Evolutionary conservation across 1,140 invertebrate genomes (phyloP).

Genomic region (Aethina tumida): DNA sequence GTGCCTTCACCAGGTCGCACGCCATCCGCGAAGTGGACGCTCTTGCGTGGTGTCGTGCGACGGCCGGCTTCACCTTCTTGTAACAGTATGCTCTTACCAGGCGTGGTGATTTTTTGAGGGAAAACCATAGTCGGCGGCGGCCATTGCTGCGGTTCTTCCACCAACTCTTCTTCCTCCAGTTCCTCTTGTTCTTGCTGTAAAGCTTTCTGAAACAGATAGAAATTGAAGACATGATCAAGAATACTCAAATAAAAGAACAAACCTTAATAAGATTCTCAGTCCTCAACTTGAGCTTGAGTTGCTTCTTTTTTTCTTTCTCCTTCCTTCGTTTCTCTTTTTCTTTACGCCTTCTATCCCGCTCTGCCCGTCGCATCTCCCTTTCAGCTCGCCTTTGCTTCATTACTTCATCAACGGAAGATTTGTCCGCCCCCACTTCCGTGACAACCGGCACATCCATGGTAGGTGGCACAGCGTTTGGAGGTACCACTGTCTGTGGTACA

Average conservation of each 20-base stretch:
- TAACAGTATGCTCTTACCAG: conserved; percentile 26
- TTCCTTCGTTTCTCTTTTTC: conserved; percentile 33
- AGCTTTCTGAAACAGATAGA: conserved; percentile 26
- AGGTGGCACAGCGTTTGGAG: conserved; percentile 3
- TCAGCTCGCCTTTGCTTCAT: conserved; percentile 26
- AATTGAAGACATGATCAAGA: conserved; percentile 1
- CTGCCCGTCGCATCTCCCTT: conserved; percentile 26
- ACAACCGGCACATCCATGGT: neutral
- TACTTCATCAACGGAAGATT: conserved; percentile 19
- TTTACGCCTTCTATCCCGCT: conserved; percentile 28
- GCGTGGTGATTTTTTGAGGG: conserved; percentile 9
- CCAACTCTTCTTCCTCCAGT: conserved; percentile 9
- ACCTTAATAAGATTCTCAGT: conserved; percentile 37
- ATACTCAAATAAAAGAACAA: conserved; percentile 6
- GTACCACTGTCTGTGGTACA: conserved; percentile 27
- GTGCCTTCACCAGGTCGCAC: conserved; percentile 55
- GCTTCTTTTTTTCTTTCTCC: conserved; percentile 32
- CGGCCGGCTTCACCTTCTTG: neutral
- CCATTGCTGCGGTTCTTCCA: conserved; percentile 21
- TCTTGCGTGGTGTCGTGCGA: conserved; percentile 28
- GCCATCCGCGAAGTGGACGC: conserved; percentile 54
- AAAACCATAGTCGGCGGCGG: conserved; percentile 19
- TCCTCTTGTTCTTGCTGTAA: conserved; percentile 30
- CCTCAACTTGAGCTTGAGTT: conserved; percentile 30
- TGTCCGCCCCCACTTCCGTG: conserved; percentile 8